A percentile compares a stretch with the other conserved stretches of the same genome.
Evolutionary conservation across 2,113 vertebrate genomes (phyloP).

Genomic region (Andinoacara biseriatus): DNA sequence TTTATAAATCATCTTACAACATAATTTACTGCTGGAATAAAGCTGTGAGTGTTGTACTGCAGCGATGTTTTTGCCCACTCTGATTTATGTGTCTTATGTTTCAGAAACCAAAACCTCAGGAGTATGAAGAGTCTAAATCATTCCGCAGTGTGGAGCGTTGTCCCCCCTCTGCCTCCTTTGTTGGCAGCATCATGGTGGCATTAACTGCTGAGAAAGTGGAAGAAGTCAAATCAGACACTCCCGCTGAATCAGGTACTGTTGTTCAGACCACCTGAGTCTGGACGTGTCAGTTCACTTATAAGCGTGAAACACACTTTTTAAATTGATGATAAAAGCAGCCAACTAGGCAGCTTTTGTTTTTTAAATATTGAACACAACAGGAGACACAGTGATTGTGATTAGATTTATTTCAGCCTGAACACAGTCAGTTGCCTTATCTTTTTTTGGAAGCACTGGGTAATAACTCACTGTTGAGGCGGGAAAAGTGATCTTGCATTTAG

Average conservation of each 20-base stretch:
- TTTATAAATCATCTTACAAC: neutral
- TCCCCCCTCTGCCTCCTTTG: slow-evolving; percentile 68
- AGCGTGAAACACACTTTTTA: neutral
- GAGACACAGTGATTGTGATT: neutral
- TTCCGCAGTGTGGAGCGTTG: neutral
- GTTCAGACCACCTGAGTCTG: neutral
- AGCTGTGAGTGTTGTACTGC: neutral
- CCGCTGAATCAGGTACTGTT: slow-evolving; percentile 53
- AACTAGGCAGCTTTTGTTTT: neutral
- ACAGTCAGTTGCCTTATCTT: neutral
- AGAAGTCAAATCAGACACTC: neutral
- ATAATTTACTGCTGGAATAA: neutral
- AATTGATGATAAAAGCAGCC: neutral
- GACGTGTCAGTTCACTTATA: neutral
- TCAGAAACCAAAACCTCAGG: slow-evolving; percentile 48
- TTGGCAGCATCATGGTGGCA: slow-evolving; percentile 73
- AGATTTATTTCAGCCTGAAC: neutral
- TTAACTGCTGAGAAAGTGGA: slow-evolving; percentile 60
- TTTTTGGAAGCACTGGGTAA: too few species aligned
- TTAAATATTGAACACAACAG: neutral
- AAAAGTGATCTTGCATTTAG: neutral
- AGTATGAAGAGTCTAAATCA: neutral
- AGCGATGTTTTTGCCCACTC: neutral
- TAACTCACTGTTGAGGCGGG: neutral
- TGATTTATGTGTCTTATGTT: neutral